Conservation (phyloP, 2,888 invertebrate genomes). For the Amblyteles armatorius region DNA sequence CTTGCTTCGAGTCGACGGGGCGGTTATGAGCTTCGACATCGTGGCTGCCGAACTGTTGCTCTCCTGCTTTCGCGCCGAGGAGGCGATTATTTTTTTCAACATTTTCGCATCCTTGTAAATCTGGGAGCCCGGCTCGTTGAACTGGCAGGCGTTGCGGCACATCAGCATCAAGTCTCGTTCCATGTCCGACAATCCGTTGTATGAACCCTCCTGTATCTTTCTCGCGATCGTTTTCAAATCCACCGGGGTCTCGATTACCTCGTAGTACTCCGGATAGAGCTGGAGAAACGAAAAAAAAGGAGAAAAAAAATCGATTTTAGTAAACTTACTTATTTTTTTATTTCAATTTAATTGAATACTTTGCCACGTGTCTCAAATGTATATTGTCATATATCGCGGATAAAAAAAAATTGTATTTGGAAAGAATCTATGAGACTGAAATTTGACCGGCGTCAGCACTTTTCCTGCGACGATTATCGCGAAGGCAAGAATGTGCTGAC, state of each 20-base stretch:
- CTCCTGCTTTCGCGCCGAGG: constrained; percentile 81
- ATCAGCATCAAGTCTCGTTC: constrained; percentile 96
- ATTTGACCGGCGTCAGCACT: neutral
- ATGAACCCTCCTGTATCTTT: constrained; percentile 94
- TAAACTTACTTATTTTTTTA: neutral
- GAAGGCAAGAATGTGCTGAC: neutral
- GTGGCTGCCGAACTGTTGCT: constrained; percentile 75
- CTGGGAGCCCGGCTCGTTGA: constrained; percentile 98
- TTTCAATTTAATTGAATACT: neutral
- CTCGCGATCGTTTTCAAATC: constrained; percentile 97
- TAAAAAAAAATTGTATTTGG: neutral
- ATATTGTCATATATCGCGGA: neutral
- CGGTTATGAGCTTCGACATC: constrained; percentile 77
- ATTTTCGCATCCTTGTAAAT: constrained; percentile 98
- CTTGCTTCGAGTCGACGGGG: constrained; percentile 82
- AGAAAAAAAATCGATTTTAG: neutral
- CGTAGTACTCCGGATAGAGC: constrained; percentile 98
- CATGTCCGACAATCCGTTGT: constrained; percentile 91
- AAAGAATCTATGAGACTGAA: neutral
- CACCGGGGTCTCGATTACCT: constrained; percentile 96
- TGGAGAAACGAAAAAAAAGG: constrained; percentile 76
- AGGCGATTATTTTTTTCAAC: constrained; percentile 90
- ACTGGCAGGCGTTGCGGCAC: constrained; percentile 97
- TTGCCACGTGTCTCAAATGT: neutral
- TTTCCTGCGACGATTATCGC: neutral